Base-by-base conservation (phyloP, 2,888 invertebrate genomes). In the Hoplodrina blanda region DNA sequence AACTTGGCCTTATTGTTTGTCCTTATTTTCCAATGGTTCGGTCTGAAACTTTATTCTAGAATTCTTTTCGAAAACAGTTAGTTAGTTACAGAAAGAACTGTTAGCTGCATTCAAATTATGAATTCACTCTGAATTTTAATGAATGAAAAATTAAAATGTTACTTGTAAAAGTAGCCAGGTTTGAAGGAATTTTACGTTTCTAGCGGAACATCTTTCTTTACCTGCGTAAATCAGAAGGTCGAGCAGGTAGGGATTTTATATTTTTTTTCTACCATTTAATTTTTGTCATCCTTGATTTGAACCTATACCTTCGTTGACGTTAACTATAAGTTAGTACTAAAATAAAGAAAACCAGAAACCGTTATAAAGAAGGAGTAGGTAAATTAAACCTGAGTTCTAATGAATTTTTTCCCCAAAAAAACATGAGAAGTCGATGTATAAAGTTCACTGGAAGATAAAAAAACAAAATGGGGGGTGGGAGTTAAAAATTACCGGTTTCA, bases 1-100 rank as follows among this genome's bases (percentile, higher is more conserved):
- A 80, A 76, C 76, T 54, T 67, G 76, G 50, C 61, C 60, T 62
- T 76, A 46, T 50, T 79, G 25, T 60, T 49, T 56, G 55, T 75
- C 55, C 55, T 65, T 79, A 50, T 19, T 65, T 79, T 71, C 55
- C 61, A 15, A 53, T 57, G 25, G 20, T 52, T 46, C 46, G 15
- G 20, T 37, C 49, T 15, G 52, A 25, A 37, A n/a, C 44, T 19
- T 30, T 50, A 46, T 46, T 78, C 41, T 52, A 57, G 52, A 46
- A n/a, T 52, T 17, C 33, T 41, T 49, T 50, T 62, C 7, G 37
- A 37, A 37, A 37, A 37, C 37, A 15, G 6, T 7, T 53, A 15
- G 6, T 7, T 53, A 41, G 6, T 25, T 19, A 19, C 33, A 46
- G 4, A 46, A 25, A 19, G 15, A 17, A 37, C 19, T 19, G 25